phyloP scores from a whole-genome alignment of 2,888 invertebrate genomes.

The Nemurella pictetii region DNA sequence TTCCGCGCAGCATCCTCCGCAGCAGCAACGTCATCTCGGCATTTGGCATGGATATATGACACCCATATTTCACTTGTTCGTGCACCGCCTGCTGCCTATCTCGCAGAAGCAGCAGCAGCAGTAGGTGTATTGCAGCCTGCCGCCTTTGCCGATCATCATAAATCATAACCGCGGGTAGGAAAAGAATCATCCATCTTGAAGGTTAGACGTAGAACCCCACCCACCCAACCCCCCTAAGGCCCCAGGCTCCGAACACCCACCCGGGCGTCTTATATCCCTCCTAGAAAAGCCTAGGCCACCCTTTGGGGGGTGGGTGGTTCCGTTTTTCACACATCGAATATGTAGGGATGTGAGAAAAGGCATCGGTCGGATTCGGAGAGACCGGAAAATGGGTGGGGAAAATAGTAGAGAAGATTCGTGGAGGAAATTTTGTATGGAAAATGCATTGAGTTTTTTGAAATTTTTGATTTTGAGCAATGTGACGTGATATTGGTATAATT shows the following conservation, averaged over 20 bases:
- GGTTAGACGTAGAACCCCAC: conserved; percentile 7
- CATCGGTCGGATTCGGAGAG: background rate
- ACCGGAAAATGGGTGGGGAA: too few relatives aligned
- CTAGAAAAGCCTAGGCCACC: background rate
- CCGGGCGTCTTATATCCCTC: too few relatives aligned
- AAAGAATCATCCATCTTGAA: conserved; percentile 30
- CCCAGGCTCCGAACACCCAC: background rate
- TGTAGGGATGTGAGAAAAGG: background rate
- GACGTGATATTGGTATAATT: too few relatives aligned
- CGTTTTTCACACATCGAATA: conserved; percentile 19
- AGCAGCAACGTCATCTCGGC: background rate
- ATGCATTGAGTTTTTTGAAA: too few relatives aligned
- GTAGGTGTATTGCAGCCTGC: background rate
- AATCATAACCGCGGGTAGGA: conserved; percentile 14
- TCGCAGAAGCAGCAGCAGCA: conserved; percentile 21
- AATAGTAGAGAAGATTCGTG: too few relatives aligned
- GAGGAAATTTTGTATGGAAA: too few relatives aligned
- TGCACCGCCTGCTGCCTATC: conserved; percentile 10
- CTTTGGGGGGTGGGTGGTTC: too few relatives aligned
- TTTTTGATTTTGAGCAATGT: too few relatives aligned
- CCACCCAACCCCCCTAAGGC: background rate
- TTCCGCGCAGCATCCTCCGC: too few relatives aligned
- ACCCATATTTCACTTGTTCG: background rate
- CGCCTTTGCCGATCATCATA: conserved; percentile 22
- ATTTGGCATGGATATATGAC: background rate